These are phyloP conservation scores for Nymphicus hollandicus DNA, from an alignment of 2,113 vertebrate genomes.

Conservation along the genomic window DNA sequence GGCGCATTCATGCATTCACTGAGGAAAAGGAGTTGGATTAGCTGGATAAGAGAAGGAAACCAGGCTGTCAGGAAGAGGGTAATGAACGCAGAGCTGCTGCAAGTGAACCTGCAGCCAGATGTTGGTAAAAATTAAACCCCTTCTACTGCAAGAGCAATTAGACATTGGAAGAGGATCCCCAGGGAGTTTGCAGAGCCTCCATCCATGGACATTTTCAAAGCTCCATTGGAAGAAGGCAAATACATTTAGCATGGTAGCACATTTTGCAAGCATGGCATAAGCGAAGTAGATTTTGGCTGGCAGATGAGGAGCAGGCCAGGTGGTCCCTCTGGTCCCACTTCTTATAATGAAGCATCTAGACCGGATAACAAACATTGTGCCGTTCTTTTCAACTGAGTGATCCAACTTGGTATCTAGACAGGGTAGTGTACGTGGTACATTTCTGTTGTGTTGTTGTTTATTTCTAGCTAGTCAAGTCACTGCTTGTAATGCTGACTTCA, in stretches of 20 bases:
- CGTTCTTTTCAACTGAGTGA: not conserved
- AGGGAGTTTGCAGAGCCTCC: not conserved
- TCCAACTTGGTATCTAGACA: fast-evolving
- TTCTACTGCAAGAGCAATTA: not conserved
- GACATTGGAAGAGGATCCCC: not conserved
- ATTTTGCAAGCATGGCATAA: not conserved
- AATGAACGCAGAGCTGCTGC: not conserved
- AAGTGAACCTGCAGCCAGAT: not conserved
- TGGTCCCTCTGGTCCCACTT: not conserved
- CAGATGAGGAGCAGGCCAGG: not conserved
- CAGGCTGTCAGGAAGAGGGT: not conserved
- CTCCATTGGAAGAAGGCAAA: not conserved
- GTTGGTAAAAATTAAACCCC: not conserved
- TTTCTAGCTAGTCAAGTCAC: not conserved
- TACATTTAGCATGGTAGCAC: not conserved
- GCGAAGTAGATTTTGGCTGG: not conserved
- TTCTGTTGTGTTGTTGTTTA: not conserved
- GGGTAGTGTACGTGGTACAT: not conserved
- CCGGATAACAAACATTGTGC: fast-evolving
- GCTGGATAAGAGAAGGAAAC: not conserved
- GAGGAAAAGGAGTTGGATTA: not conserved
- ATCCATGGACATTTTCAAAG: not conserved
- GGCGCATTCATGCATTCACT: not conserved
- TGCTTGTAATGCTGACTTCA: not conserved
- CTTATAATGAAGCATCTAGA: not conserved